Percentiles rank a stretch among this genome's conserved stretches.
Evolutionary conservation across 2,113 vertebrate species (phyloP).

Genomic region (Gnathonemus echidnorhynchus): DNA sequence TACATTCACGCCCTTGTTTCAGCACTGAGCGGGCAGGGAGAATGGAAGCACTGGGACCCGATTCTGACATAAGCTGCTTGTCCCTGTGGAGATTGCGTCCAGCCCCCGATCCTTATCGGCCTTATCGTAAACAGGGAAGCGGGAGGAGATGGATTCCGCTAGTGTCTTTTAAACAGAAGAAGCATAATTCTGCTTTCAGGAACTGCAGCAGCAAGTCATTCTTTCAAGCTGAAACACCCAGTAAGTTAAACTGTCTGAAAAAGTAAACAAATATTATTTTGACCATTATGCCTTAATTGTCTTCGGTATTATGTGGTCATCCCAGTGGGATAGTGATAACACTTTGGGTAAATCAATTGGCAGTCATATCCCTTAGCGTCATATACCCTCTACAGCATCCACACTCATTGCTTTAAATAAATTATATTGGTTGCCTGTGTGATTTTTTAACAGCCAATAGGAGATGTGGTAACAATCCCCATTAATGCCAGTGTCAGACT

Average conservation of each 20-base stretch:
- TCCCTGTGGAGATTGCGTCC: not conserved
- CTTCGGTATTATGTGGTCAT: not conserved
- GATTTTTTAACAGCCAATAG: not conserved
- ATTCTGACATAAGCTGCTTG: not conserved
- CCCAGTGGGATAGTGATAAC: not conserved
- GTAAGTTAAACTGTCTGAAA: not conserved
- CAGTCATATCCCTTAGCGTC: not conserved
- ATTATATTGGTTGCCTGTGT: not conserved
- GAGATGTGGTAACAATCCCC: not conserved
- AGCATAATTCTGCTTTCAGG: not conserved
- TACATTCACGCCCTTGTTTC: not conserved
- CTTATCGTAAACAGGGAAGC: not conserved
- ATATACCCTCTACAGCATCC: not conserved
- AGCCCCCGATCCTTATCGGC: not conserved
- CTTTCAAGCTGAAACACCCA: not conserved
- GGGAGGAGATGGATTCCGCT: not conserved
- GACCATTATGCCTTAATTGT: not conserved
- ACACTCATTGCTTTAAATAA: not conserved
- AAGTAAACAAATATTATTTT: not conserved
- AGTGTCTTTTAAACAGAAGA: not conserved
- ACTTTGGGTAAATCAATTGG: not conserved
- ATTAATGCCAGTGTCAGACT: slow-evolving; percentile 24
- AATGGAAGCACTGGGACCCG: not conserved
- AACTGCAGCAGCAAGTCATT: not conserved
- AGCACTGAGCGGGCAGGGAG: not conserved